Evolutionary conservation across 2,888 invertebrate species (phyloP), one percentile per base, ranked within the genome.

Genomic region (Himalopsyche tibetana): DNA sequence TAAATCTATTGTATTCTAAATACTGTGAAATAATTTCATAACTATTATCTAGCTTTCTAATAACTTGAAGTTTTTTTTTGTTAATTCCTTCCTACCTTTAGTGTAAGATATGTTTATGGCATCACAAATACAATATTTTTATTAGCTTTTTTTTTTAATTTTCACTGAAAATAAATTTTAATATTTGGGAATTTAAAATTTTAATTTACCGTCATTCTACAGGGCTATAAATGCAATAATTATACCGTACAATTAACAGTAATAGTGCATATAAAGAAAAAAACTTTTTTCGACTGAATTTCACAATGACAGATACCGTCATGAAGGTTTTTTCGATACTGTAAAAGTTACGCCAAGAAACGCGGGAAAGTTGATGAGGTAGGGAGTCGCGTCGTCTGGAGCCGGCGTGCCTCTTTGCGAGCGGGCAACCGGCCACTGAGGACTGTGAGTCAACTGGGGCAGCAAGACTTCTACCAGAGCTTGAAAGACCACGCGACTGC

Each of bases 371-470:
- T 80, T 80, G 45, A 28, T 28, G 42, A 38, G n/a, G 9, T 80
- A n/a, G 0, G 28, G 28, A 28, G 56, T 83, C 38, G 63, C 63
- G 56, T 79, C 55, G 85, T 85, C 83, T 55, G 56, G 81, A 56
- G 83, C 55, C 82, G 80, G 82, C 83, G 87, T 88, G 81, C 74
- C 83, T 74, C 83, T 83, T 82, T 74, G 51, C 38, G 86, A 85
- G 84, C 86, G 84, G 88, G 85, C 88, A 84, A 83, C 84, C 85
- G 82, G 87, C 88, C 88, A 88, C 88, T 88, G 87, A 82, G 80
- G 11, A 28, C 83, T 86, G 51, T 74, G 83, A 45, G 63, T 36
- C 80, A 51, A 80, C 80, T 80, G 17, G 19, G 17, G n/a, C 45
- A 42, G 45, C 80, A 51, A 80, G 45, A 19, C 42, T 51, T 45